A percentile compares a stretch with the other conserved stretches of the same genome.
Conservation (phyloP, 2,888 invertebrate species). For the Laothoe populi region DNA sequence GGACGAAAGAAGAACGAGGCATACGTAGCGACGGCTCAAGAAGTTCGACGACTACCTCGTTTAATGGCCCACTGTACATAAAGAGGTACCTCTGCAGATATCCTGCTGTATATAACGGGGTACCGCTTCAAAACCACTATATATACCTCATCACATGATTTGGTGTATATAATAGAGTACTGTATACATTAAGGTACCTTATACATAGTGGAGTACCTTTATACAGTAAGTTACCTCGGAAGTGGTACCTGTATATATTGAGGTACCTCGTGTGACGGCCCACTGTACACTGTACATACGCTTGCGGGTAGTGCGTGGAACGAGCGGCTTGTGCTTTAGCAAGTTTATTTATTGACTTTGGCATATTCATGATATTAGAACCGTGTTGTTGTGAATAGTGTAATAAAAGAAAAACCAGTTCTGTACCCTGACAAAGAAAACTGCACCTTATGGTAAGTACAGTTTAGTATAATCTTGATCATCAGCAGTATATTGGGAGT, state of each 20-base stretch:
- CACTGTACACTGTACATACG: slow-evolving; percentile 32
- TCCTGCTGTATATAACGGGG: slow-evolving; percentile 19
- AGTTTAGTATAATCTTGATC: too few species aligned
- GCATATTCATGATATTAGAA: neutral
- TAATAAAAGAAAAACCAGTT: neutral
- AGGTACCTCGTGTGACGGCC: slow-evolving; percentile 41
- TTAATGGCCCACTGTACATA: slow-evolving; percentile 45
- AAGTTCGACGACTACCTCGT: slow-evolving; percentile 82
- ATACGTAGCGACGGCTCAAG: slow-evolving; percentile 80
- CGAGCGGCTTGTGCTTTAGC: slow-evolving; percentile 43
- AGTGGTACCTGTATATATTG: neutral
- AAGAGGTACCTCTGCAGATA: neutral
- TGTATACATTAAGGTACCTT: neutral
- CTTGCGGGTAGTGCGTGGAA: slow-evolving; percentile 59
- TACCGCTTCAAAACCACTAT: slow-evolving; percentile 40
- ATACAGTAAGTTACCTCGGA: slow-evolving; percentile 2
- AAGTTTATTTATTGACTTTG: slow-evolving; percentile 20
- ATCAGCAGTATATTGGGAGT: too few species aligned
- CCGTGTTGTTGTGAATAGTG: slow-evolving; percentile 11
- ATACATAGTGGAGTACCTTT: neutral
- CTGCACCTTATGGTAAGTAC: neutral
- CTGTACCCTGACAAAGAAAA: neutral
- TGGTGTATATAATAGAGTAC: neutral
- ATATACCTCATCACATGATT: too few species aligned
- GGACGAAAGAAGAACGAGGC: slow-evolving; percentile 71